phyloP scores from a whole-genome alignment of 2,113 vertebrate species.

The Isurus oxyrinchus region DNA sequence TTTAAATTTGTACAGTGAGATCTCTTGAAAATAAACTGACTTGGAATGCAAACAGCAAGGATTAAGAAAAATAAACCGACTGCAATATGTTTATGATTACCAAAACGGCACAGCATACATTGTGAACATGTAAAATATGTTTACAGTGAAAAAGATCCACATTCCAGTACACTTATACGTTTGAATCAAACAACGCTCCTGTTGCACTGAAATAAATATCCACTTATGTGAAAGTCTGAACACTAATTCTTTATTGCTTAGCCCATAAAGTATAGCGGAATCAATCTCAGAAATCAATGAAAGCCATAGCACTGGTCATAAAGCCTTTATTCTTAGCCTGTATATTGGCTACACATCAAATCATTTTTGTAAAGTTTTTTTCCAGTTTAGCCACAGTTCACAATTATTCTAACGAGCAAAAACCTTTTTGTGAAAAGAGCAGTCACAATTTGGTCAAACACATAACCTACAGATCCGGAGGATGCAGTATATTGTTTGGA shows the following conservation, averaged over 20 bases:
- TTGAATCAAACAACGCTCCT: neutral
- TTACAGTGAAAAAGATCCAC: neutral
- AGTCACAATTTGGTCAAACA: neutral
- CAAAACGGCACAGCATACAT: neutral
- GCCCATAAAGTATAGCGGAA: neutral
- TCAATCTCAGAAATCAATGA: neutral
- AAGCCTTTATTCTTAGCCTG: neutral
- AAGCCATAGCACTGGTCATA: neutral
- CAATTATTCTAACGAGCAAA: neutral
- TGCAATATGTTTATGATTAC: neutral
- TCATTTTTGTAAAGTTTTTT: neutral
- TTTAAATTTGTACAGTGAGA: slow-evolving; percentile 11
- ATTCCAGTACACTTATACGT: neutral
- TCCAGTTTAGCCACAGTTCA: neutral
- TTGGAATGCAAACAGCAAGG: neutral
- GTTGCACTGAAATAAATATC: neutral
- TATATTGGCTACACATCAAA: neutral
- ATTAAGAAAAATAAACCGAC: neutral
- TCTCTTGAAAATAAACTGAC: neutral
- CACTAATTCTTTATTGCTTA: neutral
- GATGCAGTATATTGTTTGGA: neutral
- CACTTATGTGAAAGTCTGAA: neutral
- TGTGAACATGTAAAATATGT: neutral
- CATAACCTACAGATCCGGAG: neutral
- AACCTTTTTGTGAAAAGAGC: neutral